These are phyloP conservation scores for Papilio demoleus DNA, from an alignment of 2,888 invertebrate species.

Conservation along the genomic window DNA sequence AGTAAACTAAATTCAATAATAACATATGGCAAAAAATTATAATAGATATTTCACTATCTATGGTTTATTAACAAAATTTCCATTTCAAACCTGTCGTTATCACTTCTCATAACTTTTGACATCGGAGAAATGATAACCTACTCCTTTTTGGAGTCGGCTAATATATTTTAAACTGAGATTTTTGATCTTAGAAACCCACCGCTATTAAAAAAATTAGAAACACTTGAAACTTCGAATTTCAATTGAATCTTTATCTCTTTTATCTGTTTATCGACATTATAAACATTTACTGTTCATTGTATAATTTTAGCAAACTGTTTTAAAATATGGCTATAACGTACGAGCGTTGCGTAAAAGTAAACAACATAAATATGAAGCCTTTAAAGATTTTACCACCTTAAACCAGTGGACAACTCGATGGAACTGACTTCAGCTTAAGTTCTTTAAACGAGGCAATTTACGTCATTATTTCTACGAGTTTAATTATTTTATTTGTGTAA, in stretches of 20 bases:
- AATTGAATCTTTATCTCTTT: background rate
- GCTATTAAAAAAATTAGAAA: too few species aligned
- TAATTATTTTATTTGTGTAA: constrained; percentile 27
- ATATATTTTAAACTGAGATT: too few species aligned
- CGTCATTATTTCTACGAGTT: constrained; percentile 23
- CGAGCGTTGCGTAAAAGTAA: background rate
- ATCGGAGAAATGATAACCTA: too few species aligned
- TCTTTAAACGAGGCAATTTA: constrained; percentile 35
- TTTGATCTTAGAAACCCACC: too few species aligned
- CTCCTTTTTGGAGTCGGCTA: too few species aligned
- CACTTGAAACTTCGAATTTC: background rate
- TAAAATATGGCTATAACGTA: background rate
- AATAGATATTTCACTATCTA: too few species aligned
- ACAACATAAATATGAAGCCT: constrained; percentile 3
- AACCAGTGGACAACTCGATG: constrained; percentile 33
- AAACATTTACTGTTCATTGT: background rate
- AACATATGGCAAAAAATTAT: too few species aligned
- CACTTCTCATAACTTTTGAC: too few species aligned
- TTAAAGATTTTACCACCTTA: constrained; percentile 16
- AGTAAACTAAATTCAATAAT: background rate
- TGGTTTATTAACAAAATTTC: too few species aligned
- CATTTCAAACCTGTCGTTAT: too few species aligned
- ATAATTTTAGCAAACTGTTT: background rate
- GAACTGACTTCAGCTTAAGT: constrained; percentile 26
- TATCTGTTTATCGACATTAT: background rate